These are phyloP conservation scores for Leptopilina boulardi DNA, from an alignment of 1,140 invertebrate genomes.

Conservation along the genomic window DNA sequence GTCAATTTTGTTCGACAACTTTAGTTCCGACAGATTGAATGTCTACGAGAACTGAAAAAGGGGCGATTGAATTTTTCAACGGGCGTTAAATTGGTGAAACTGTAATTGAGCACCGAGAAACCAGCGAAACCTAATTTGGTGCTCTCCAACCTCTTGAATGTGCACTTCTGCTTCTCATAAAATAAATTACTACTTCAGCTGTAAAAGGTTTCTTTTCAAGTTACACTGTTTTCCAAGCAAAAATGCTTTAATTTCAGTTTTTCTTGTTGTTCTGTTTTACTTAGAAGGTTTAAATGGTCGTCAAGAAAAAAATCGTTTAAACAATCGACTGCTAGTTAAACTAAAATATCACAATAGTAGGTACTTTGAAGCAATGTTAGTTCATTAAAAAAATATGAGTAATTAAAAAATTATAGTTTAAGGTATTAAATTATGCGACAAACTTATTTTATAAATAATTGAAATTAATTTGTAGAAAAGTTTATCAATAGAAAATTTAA, in stretches of 20 bases:
- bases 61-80: slow-evolving; percentile 45
- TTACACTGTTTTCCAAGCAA: not conserved
- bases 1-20: slow-evolving; percentile 46
- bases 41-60: slow-evolving; percentile 22
- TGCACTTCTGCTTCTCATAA: not conserved
- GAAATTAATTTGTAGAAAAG: too few species aligned
- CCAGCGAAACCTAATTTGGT: slow-evolving; percentile 8
- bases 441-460: too few species aligned
- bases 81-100: slow-evolving; percentile 38
- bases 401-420: too few species aligned
- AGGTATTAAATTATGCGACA: too few species aligned
- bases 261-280: not conserved
- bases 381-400: too few species aligned
- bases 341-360: too few species aligned
- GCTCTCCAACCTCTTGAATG: not conserved
- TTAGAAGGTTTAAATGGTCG: too few species aligned
- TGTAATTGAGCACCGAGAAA: slow-evolving; percentile 16
- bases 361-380: too few species aligned
- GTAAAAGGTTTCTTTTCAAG: not conserved
- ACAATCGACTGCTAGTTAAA: too few species aligned
- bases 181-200: slow-evolving; percentile 7
- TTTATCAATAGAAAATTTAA: too few species aligned
- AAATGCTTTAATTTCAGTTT: not conserved
- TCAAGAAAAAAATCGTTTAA: too few species aligned
- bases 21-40: slow-evolving; percentile 49